These are phyloP conservation scores for Tyrophagus putrescentiae DNA, from an alignment of 1,140 invertebrate genomes.

Conservation along the genomic window DNA sequence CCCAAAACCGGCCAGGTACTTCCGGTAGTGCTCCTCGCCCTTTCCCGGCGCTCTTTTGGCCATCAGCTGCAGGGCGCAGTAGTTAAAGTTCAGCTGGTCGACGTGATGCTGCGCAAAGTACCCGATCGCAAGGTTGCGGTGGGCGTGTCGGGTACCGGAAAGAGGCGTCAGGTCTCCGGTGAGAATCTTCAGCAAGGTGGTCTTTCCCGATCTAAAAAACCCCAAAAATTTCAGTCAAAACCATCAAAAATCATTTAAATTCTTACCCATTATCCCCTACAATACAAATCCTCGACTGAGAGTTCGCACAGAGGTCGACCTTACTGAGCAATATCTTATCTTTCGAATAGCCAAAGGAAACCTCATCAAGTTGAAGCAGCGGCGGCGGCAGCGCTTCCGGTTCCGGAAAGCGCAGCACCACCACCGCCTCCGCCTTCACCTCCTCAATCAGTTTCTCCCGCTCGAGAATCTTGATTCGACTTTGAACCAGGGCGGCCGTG, in stretches of 20 bases:
- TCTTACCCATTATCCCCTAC: constrained; percentile 80
- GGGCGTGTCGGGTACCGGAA: constrained; percentile 57
- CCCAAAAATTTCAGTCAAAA: too few species aligned
- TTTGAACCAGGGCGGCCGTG: constrained; percentile 90
- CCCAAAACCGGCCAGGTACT: constrained; percentile 88
- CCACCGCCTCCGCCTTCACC: constrained; percentile 81
- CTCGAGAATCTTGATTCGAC: constrained; percentile 96
- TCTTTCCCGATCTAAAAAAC: constrained; percentile 90
- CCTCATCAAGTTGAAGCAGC: constrained; percentile 84
- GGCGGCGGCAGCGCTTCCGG: constrained; percentile 78
- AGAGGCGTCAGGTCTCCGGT: constrained; percentile 73
- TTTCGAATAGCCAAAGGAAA: constrained; percentile 66
- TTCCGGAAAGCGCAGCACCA: constrained; percentile 81
- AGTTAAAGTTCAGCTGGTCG: constrained; percentile 81
- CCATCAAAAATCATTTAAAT: too few species aligned
- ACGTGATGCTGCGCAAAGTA: constrained; percentile 99
- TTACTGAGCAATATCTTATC: constrained; percentile 29
- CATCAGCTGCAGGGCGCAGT: constrained; percentile 76
- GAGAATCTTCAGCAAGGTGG: constrained; percentile 86
- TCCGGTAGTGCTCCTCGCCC: constrained; percentile 78
- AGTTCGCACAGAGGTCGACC: constrained; percentile 61
- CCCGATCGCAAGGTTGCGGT: constrained; percentile 85
- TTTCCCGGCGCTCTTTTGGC: constrained; percentile 62
- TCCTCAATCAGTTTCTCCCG: constrained; percentile 91
- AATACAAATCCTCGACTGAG: constrained; percentile 93